Evolutionary conservation across 30 jellyfish, hydroid and myxozoan species (phyloP).

Genomic region (Rhopilema esculentum): DNA sequence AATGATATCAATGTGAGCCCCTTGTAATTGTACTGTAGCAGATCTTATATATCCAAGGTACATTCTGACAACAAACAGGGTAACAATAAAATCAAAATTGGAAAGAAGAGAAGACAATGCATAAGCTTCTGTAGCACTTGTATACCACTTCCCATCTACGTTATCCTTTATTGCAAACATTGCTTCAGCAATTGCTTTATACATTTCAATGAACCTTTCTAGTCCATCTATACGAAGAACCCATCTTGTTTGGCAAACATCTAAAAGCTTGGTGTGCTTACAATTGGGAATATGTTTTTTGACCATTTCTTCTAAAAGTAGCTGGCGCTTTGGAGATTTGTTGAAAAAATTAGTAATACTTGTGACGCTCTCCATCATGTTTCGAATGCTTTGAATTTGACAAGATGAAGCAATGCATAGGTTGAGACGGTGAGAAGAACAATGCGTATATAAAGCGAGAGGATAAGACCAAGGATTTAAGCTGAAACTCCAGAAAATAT

Average conservation of each 20-base stretch:
- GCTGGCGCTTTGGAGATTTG: slow-evolving; percentile 13
- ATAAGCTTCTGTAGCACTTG: neutral
- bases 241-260: too few relatives aligned
- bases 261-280: too few relatives aligned
- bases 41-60: slow-evolving; percentile 26
- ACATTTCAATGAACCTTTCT: too few relatives aligned
- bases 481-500: slow-evolving; percentile 12
- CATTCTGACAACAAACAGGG: neutral
- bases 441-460: slow-evolving; percentile 17
- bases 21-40: slow-evolving; percentile 26
- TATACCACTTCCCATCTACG: neutral
- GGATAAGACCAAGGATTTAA: neutral
- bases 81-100: neutral
- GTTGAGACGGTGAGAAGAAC: slow-evolving; percentile 7
- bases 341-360: neutral
- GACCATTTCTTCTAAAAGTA: slow-evolving; percentile 7
- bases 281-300: neutral
- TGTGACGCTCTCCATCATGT: too few relatives aligned
- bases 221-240: too few relatives aligned
- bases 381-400: neutral
- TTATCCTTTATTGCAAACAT: neutral
- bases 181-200: neutral
- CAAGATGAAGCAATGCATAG: slow-evolving; percentile 5
- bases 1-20: neutral
- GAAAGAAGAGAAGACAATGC: neutral